These are phyloP conservation scores for Rhipidura dahli DNA, from an alignment of 2,113 vertebrate genomes.

Conservation along the genomic window DNA sequence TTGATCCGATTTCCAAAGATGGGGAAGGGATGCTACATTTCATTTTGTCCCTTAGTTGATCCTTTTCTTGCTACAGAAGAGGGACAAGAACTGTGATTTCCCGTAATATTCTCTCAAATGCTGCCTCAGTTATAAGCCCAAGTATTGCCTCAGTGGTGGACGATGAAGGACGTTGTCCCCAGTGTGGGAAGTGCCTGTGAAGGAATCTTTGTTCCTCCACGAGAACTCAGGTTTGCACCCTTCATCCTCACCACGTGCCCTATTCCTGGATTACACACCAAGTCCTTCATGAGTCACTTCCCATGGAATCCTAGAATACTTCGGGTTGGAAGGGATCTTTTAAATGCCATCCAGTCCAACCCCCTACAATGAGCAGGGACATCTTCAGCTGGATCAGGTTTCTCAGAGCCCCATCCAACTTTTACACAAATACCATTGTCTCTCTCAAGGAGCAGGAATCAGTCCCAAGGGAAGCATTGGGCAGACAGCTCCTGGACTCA, in stretches of 20 bases:
- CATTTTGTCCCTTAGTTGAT: background rate
- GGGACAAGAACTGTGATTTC: background rate
- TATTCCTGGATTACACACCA: background rate
- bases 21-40: background rate
- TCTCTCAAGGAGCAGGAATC: background rate
- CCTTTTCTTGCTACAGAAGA: background rate
- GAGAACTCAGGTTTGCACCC: background rate
- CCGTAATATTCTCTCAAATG: background rate
- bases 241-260: background rate
- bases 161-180: no score
- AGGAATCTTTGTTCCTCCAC: fast-evolving
- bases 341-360: background rate
- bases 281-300: background rate
- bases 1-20: background rate
- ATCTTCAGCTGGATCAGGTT: background rate
- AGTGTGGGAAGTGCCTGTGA: background rate
- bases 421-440: background rate
- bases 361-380: background rate
- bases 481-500: background rate
- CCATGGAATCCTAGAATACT: background rate
- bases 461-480: background rate
- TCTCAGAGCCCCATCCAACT: background rate
- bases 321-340: background rate
- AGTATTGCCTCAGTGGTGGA: background rate
- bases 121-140: background rate